A percentile compares a stretch with the other conserved stretches of the same genome.
Evolutionary conservation across 2,113 vertebrate genomes (phyloP).

Genomic region (Siniperca knerii): DNA sequence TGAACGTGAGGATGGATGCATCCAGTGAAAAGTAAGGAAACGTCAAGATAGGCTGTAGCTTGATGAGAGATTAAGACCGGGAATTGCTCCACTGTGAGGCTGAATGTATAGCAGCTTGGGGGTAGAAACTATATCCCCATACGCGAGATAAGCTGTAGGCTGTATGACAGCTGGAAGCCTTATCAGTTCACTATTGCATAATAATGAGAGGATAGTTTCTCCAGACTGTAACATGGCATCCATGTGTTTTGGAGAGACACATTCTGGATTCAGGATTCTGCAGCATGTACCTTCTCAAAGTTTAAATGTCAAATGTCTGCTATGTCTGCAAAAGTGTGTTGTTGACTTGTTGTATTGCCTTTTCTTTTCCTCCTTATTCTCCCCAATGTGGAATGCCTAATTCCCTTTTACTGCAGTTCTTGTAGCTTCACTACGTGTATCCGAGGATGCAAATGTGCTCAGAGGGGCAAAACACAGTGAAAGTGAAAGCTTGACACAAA

Average conservation of each 20-base stretch:
- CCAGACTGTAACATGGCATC: not conserved
- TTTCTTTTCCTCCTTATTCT: not conserved
- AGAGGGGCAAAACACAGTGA: not conserved
- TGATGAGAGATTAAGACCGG: slow-evolving; percentile 56
- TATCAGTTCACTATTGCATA: slow-evolving; percentile 24
- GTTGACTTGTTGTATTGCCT: not conserved
- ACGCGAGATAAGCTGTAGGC: slow-evolving; percentile 42
- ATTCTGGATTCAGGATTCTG: not conserved
- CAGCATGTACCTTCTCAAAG: not conserved
- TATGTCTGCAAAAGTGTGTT: not conserved
- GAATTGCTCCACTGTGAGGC: slow-evolving; percentile 6
- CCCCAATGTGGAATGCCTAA: not conserved
- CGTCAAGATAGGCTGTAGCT: slow-evolving; percentile 32
- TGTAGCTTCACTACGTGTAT: not conserved
- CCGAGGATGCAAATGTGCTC: not conserved
- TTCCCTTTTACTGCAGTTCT: not conserved
- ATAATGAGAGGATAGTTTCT: slow-evolving; percentile 34
- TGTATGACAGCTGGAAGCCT: slow-evolving; percentile 45
- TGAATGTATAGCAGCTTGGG: slow-evolving; percentile 16
- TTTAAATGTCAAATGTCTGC: not conserved
- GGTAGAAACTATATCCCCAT: slow-evolving; percentile 16
- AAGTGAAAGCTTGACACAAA: not conserved
- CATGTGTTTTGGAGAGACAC: not conserved
- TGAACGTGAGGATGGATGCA: slow-evolving; percentile 19
- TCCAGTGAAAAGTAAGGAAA: slow-evolving; percentile 28